Evolutionary conservation across 2,888 invertebrate genomes (phyloP), one percentile per base, ranked within the genome.

Genomic region (Drosophila nigricruria): DNA sequence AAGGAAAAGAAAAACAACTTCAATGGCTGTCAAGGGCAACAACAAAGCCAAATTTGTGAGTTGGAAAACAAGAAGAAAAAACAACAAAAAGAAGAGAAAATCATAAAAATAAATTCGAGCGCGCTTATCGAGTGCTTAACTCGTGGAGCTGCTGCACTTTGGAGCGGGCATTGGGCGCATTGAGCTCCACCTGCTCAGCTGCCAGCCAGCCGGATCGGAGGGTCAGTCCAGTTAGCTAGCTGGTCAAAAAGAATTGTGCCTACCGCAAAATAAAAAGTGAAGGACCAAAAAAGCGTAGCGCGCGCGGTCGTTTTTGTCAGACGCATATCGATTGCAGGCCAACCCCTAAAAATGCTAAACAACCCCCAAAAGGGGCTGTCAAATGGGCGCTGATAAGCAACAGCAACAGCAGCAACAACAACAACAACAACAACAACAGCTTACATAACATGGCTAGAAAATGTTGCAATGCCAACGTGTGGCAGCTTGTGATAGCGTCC

Each of bases 401-500:
- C 80, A 77, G 58, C 32, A 50, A 6, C 50, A 49, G 12, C 18
- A 30, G 12, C 77, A 81, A 68, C 74, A 77, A 43, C 38, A 36
- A 1, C 9, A 62, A 32, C 62, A 70, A n/a, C 59, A 66, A 23
- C 58, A 62, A 23, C 56, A 59, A 12, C 25, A 54, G 47, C 54
- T 63, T 59, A 60, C 62, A 62, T 49, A 70, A 79, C 79, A 80
- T 77, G 83, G 62, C 74, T 70, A 81, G 82, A 77, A 86, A 86
- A 86, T 88, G 86, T 86, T 86, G 86, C 88, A 86, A 80, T 80
- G 74, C 73, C 82, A 88, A 84, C 81, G 87, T 87, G 87, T 87
- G 87, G 82, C 89, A 89, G 81, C 87, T 87, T 87, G 82, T 82
- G 89, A 87, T 87, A 87, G 82, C 86, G 63, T 59, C 70, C 54